These are phyloP conservation scores for Odontothrips loti DNA, from an alignment of 2,888 invertebrate genomes.

Conservation along the genomic window DNA sequence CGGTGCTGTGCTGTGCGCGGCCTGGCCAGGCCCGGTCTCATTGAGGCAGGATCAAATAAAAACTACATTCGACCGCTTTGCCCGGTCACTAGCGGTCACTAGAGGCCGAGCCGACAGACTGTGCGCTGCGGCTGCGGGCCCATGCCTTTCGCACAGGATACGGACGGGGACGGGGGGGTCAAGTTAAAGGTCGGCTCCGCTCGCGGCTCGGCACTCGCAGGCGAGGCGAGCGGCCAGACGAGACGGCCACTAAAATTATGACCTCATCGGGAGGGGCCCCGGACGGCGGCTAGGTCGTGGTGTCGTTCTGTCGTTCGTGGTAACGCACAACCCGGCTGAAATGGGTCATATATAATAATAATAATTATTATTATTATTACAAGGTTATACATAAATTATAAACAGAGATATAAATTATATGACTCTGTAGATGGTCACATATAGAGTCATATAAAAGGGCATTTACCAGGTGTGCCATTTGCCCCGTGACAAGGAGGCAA, in stretches of 20 bases:
- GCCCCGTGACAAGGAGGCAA: too few species aligned
- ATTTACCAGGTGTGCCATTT: too few species aligned
- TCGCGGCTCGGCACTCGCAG: neutral
- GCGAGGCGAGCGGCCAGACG: neutral
- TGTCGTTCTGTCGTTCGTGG: too few species aligned
- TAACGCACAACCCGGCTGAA: too few species aligned
- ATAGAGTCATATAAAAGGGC: too few species aligned
- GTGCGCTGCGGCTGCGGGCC: too few species aligned
- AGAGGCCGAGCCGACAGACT: neutral
- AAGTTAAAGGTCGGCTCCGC: neutral
- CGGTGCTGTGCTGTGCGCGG: neutral
- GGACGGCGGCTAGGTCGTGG: too few species aligned
- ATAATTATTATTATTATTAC: too few species aligned
- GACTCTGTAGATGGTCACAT: too few species aligned
- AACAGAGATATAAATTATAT: too few species aligned
- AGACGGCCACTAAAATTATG: neutral
- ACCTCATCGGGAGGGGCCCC: neutral
- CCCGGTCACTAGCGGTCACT: constrained; percentile 23
- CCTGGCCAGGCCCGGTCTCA: neutral
- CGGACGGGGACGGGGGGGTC: neutral
- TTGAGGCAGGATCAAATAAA: neutral
- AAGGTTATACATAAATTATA: too few species aligned
- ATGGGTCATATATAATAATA: too few species aligned
- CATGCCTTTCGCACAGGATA: neutral
- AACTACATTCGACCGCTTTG: neutral